Percentiles rank a stretch among this genome's conserved stretches.
phyloP scores from a whole-genome alignment of 2,888 invertebrate genomes.

The Acholoe squamosa region DNA sequence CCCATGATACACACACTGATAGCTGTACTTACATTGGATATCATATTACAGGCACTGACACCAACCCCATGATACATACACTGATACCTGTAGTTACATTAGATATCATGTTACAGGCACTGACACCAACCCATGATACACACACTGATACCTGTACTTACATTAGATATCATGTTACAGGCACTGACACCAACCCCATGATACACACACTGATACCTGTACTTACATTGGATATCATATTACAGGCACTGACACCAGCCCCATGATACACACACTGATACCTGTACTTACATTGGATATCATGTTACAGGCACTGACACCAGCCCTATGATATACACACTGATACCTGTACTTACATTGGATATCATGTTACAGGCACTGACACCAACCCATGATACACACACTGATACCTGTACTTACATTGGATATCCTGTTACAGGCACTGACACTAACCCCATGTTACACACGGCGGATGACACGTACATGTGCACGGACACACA shows the following conservation, averaged over 20 bases:
- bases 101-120: too few species aligned
- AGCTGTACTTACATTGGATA: too few species aligned
- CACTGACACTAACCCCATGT: background rate
- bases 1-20: too few species aligned
- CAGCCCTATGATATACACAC: constrained; percentile 74
- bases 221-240: background rate
- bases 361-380: background rate
- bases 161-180: too few species aligned
- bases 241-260: background rate
- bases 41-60: too few species aligned
- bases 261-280: constrained; percentile 76
- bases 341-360: constrained; percentile 77
- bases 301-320: background rate
- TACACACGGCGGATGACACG: constrained; percentile 76
- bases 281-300: constrained; percentile 74
- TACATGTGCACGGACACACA: constrained; percentile 78
- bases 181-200: too few species aligned
- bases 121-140: too few species aligned
- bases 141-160: too few species aligned
- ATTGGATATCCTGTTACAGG: constrained; percentile 39
- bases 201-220: too few species aligned
- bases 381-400: constrained; percentile 70
- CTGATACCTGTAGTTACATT: too few species aligned
- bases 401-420: constrained; percentile 78
- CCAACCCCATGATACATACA: too few species aligned